These are phyloP conservation scores for Penelope pileata DNA, from an alignment of 2,113 vertebrate genomes.

Conservation along the genomic window DNA sequence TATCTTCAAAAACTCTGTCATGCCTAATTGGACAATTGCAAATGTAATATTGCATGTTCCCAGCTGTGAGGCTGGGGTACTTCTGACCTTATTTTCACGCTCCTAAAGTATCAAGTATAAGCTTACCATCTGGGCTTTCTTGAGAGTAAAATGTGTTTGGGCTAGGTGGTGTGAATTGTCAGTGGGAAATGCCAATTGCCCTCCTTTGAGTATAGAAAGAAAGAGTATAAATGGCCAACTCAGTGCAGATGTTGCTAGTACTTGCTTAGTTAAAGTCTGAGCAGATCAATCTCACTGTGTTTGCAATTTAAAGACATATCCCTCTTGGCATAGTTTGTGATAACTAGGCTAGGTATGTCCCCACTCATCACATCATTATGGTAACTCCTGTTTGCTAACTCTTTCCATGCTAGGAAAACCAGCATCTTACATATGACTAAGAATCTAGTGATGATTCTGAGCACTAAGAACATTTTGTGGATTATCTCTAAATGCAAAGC, in stretches of 20 bases:
- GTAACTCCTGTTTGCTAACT: neutral
- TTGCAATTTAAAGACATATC: neutral
- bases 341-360: slow-evolving; percentile 9
- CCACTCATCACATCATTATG: neutral
- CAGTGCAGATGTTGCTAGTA: neutral
- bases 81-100: neutral
- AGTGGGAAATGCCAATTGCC: neutral
- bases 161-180: neutral
- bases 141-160: neutral
- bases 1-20: neutral
- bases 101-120: neutral
- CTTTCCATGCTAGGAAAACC: neutral
- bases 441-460: neutral
- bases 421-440: neutral
- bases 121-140: neutral
- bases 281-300: neutral
- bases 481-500: neutral
- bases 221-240: neutral
- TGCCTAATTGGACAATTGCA: neutral
- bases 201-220: neutral
- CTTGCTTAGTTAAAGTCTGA: neutral
- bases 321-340: neutral
- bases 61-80: neutral
- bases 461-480: neutral
- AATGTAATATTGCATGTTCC: neutral